phyloP scores from a whole-genome alignment of 1,140 invertebrate species.

The Drosophila azteca region DNA sequence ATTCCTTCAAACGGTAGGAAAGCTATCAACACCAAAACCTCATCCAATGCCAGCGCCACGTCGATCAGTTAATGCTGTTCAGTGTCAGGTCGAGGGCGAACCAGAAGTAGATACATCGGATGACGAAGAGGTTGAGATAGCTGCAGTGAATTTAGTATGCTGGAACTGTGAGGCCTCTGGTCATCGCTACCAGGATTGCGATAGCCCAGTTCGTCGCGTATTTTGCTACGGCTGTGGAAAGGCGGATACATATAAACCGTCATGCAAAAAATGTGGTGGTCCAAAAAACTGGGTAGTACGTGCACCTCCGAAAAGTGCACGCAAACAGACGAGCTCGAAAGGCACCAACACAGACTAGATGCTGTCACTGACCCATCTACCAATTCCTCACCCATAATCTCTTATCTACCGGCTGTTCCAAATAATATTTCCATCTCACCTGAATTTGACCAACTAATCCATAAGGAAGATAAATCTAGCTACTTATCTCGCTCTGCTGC shows the following conservation, averaged over 20 bases:
- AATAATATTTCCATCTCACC: background rate
- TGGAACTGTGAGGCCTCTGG: background rate
- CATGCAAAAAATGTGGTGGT: no score
- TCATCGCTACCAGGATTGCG: constrained; percentile 3
- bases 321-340: background rate
- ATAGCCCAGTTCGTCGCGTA: background rate
- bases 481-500: background rate
- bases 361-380: no score
- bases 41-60: background rate
- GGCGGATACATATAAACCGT: background rate
- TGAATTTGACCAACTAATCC: background rate
- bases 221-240: constrained; percentile 4
- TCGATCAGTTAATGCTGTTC: background rate
- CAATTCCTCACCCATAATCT: no score
- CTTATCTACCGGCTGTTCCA: no score
- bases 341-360: background rate
- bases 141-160: constrained; percentile 1
- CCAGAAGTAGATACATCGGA: constrained; percentile 4
- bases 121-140: background rate
- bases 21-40: no score
- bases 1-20: background rate
- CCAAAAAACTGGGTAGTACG: background rate
- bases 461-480: background rate
- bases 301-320: background rate
- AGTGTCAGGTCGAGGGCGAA: background rate